Conservation (phyloP, 1,140 invertebrate genomes). For the Capitella teleta region DNA sequence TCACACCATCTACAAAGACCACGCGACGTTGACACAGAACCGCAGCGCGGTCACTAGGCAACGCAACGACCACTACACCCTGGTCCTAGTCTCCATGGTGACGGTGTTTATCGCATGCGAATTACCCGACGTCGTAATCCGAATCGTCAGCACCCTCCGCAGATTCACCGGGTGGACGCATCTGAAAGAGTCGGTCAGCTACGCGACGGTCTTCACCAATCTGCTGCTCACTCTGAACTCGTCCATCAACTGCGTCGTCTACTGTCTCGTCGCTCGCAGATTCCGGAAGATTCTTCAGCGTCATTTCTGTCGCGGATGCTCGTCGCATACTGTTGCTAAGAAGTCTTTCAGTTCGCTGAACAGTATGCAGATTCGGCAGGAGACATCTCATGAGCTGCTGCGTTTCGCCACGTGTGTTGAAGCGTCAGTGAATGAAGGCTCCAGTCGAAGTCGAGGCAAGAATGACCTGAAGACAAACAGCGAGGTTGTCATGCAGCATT, state of each 20-base stretch:
- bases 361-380: too few species aligned
- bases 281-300: conserved; percentile 12
- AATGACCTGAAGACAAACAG: too few species aligned
- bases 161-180: conserved; percentile 2
- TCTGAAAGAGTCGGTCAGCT: neutral
- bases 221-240: conserved; percentile 12
- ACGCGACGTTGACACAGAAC: neutral
- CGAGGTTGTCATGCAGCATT: too few species aligned
- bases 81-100: conserved; percentile 6
- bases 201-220: conserved; percentile 4
- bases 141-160: neutral
- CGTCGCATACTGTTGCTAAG: too few species aligned
- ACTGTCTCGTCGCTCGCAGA: conserved; percentile 7
- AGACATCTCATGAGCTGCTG: too few species aligned
- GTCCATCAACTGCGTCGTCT: conserved; percentile 12
- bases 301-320: conserved; percentile 2
- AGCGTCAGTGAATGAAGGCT: too few species aligned
- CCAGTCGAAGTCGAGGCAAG: too few species aligned
- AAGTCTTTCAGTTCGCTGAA: too few species aligned
- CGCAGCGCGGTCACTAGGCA: too few species aligned
- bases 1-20: neutral
- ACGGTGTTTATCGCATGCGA: conserved; percentile 8
- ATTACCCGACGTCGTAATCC: conserved; percentile 5
- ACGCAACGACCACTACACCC: neutral
- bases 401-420: too few species aligned